phyloP scores from a whole-genome alignment of 2,113 vertebrate genomes.

The Cochlearius cochlearius region DNA sequence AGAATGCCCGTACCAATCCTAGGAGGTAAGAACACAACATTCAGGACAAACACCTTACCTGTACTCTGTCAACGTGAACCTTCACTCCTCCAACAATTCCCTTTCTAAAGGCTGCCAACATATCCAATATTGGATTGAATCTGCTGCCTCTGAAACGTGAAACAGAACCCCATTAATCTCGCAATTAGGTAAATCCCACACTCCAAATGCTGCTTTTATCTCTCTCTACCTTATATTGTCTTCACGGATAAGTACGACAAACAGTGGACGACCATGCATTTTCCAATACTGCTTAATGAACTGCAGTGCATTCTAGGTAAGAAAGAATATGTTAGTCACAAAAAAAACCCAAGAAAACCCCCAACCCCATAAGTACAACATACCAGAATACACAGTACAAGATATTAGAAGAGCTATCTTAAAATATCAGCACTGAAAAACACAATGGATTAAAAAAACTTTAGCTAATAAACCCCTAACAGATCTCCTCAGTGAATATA shows the following conservation, averaged over 20 bases:
- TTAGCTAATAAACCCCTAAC: background rate
- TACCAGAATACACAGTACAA: background rate
- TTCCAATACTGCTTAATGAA: slow-evolving; percentile 99
- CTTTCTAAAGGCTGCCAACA: slow-evolving; percentile 95
- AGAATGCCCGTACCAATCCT: background rate
- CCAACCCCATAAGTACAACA: background rate
- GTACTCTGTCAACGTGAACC: slow-evolving; percentile 94
- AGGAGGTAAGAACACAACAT: background rate
- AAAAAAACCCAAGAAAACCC: no score
- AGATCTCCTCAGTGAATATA: background rate
- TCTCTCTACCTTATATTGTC: slow-evolving; percentile 92
- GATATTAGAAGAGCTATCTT: background rate
- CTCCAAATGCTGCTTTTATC: background rate
- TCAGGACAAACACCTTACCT: slow-evolving; percentile 75
- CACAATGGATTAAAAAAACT: background rate
- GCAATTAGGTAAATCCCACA: background rate
- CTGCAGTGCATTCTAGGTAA: slow-evolving; percentile 89
- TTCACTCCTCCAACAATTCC: slow-evolving; percentile 93
- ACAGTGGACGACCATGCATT: slow-evolving; percentile 93
- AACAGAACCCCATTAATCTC: background rate
- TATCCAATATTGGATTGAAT: slow-evolving; percentile 94
- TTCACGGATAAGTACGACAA: slow-evolving; percentile 94
- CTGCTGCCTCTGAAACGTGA: slow-evolving; percentile 88
- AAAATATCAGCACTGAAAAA: background rate
- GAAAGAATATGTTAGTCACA: background rate